phyloP scores from a whole-genome alignment of 1,140 invertebrate genomes.

The Lepidurus couesii region DNA sequence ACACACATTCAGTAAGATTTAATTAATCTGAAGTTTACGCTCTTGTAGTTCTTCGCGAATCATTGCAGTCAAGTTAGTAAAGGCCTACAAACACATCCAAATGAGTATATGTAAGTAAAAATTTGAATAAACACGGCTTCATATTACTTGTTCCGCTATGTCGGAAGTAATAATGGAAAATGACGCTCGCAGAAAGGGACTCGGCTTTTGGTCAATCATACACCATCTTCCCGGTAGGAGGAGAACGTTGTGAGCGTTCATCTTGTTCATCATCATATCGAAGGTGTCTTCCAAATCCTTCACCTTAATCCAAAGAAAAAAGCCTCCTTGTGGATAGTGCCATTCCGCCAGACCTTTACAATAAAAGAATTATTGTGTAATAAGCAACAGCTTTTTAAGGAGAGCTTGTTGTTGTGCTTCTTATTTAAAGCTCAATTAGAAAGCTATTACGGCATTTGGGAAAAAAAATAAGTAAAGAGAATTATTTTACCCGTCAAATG shows the following conservation, averaged over 20 bases:
- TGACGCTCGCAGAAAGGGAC: not conserved
- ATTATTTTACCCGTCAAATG: not conserved
- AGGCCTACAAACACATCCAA: not conserved
- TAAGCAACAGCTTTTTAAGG: no score
- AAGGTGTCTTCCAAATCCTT: not conserved
- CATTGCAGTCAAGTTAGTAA: not conserved
- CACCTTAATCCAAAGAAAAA: slow-evolving; percentile 6
- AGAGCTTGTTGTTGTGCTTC: no score
- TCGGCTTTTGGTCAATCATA: not conserved
- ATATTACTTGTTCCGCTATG: not conserved
- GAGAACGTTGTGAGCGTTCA: not conserved
- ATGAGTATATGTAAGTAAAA: not conserved
- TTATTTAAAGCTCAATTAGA: not conserved
- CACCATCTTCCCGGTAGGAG: not conserved
- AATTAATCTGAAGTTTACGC: not conserved
- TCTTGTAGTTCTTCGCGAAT: not conserved
- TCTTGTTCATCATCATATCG: not conserved
- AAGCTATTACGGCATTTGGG: not conserved
- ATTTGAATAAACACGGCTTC: not conserved
- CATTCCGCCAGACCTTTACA: not conserved
- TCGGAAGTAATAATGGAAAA: not conserved
- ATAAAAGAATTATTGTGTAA: no score
- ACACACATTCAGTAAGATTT: no score
- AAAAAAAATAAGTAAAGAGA: not conserved
- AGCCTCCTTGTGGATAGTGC: not conserved